These are phyloP conservation scores for Gobionotothen gibberifrons DNA, from an alignment of 2,797 vertebrate species.

Conservation along the genomic window DNA sequence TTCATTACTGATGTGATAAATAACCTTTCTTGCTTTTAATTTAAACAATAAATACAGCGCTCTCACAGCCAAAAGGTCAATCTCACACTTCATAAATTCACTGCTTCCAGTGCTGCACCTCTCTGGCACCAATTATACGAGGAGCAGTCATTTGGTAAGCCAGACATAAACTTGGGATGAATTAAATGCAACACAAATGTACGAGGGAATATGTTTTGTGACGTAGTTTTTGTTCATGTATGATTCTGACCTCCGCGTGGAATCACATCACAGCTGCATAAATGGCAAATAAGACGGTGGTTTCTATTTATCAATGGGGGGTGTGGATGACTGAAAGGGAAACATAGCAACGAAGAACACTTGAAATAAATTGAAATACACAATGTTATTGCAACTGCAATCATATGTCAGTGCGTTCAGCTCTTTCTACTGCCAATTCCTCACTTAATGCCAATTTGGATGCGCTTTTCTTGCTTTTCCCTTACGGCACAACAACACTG, in stretches of 20 bases:
- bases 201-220: conserved; percentile 3
- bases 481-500: conserved; percentile 18
- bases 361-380: conserved; percentile 19
- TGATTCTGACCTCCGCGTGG: conserved; percentile 25
- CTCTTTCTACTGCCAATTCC: background rate
- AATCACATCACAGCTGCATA: conserved; percentile 25
- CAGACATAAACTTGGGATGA: conserved; percentile 20
- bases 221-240: conserved; percentile 6
- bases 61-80: conserved; percentile 57
- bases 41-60: conserved; percentile 50
- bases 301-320: conserved; percentile 27
- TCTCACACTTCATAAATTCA: conserved; percentile 57
- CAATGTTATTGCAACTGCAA: conserved; percentile 47
- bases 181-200: conserved; percentile 20
- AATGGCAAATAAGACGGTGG: conserved; percentile 24
- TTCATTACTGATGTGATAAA: conserved; percentile 48
- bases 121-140: conserved; percentile 27
- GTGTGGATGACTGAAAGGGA: background rate
- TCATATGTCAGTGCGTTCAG: conserved; percentile 46
- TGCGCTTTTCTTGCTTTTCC: conserved; percentile 17
- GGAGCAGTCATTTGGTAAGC: conserved; percentile 28
- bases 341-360: conserved; percentile 31
- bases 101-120: conserved; percentile 34
- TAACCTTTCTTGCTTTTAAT: conserved; percentile 55
- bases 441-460: conserved; percentile 19